Percentiles rank a stretch among this genome's conserved stretches.
phyloP scores from a whole-genome alignment of 2,113 vertebrate species.

The Noctilio leporinus region DNA sequence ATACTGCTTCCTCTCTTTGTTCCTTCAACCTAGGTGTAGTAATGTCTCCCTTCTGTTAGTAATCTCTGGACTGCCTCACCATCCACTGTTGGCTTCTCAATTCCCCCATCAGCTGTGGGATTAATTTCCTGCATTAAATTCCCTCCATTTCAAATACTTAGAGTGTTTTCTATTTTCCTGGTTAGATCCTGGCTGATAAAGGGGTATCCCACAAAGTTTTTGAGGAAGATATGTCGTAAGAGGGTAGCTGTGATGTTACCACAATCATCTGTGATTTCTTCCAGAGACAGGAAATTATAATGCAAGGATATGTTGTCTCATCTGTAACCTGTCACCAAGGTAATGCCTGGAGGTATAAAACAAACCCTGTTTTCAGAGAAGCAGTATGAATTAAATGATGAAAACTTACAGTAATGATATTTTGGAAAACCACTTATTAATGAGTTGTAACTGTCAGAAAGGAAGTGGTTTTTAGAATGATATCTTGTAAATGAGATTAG shows the following conservation, averaged over 20 bases:
- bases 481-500: background rate
- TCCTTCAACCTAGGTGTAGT: background rate
- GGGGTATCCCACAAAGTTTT: background rate
- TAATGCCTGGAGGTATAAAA: background rate
- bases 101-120: background rate
- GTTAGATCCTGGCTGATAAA: background rate
- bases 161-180: background rate
- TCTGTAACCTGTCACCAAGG: background rate
- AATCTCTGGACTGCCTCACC: background rate
- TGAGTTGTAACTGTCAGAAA: background rate
- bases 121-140: background rate
- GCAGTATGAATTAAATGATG: background rate
- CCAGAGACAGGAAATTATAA: background rate
- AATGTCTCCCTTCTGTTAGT: background rate
- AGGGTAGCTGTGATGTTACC: background rate
- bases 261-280: background rate
- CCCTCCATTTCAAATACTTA: background rate
- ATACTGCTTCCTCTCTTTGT: background rate
- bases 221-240: background rate
- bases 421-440: background rate
- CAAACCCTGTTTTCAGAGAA: background rate
- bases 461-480: background rate
- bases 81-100: background rate
- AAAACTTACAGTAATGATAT: background rate
- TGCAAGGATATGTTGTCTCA: background rate